Evolutionary conservation across 2,888 invertebrate genomes (phyloP).

Genomic region (Andrena haemorrhoa): DNA sequence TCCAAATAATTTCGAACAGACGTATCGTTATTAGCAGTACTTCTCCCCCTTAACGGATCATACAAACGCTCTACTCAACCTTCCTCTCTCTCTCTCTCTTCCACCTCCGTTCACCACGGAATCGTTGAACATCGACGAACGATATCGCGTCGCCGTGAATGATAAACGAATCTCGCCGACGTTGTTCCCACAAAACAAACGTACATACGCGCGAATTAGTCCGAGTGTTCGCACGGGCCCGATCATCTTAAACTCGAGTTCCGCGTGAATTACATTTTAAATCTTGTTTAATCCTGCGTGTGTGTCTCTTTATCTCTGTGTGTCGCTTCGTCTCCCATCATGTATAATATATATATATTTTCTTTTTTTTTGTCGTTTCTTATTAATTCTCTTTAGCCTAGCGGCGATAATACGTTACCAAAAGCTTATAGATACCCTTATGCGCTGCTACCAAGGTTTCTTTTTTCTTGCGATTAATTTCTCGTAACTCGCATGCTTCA

Average conservation of each 20-base stretch:
- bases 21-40: conserved; percentile 26
- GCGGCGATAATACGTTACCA: conserved; percentile 81
- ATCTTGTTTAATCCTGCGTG: conserved; percentile 26
- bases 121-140: conserved; percentile 33
- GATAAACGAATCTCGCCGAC: conserved; percentile 32
- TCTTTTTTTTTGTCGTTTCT: conserved; percentile 52
- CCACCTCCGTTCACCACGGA: background rate
- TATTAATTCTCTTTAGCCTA: conserved; percentile 74
- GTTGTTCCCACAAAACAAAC: conserved; percentile 1
- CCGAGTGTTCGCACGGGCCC: conserved; percentile 67
- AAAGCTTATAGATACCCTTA: conserved; percentile 81
- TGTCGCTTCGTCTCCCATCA: conserved; percentile 32
- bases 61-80: conserved; percentile 19
- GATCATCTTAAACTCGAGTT: conserved; percentile 63
- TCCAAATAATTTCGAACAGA: conserved; percentile 53
- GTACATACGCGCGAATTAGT: conserved; percentile 32
- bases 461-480: conserved; percentile 65
- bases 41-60: conserved; percentile 14
- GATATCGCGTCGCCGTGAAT: conserved; percentile 17
- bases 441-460: conserved; percentile 78
- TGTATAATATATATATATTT: conserved; percentile 57
- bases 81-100: background rate
- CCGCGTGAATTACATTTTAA: conserved; percentile 59
- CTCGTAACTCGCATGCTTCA: conserved; percentile 57
- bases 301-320: conserved; percentile 31